Evolutionary conservation across 2,888 invertebrate species (phyloP).

Genomic region (Erebia ligea): DNA sequence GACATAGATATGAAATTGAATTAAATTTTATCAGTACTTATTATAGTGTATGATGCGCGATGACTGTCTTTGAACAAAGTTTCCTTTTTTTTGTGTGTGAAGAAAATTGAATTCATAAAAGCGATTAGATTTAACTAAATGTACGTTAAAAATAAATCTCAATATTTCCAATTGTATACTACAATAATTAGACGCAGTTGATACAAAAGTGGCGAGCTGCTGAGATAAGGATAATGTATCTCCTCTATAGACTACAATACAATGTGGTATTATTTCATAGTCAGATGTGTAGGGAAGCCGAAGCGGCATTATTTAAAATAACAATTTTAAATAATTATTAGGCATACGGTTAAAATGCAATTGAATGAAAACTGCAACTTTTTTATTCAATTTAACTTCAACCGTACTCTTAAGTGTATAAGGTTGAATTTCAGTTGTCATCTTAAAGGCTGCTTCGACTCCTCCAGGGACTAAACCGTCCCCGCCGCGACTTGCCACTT

Average conservation of each 20-base stretch:
- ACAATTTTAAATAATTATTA: too few relatives aligned
- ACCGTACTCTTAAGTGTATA: too few relatives aligned
- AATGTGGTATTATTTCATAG: too few relatives aligned
- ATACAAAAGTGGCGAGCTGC: neutral
- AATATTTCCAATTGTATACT: constrained; percentile 38
- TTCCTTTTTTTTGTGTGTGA: constrained; percentile 33
- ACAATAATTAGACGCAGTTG: constrained; percentile 24
- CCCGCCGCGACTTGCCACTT: neutral
- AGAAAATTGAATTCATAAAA: constrained; percentile 30
- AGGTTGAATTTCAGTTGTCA: too few relatives aligned
- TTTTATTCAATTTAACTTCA: too few relatives aligned
- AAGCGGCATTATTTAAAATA: too few relatives aligned
- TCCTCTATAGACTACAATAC: neutral
- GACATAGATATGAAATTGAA: constrained; percentile 24
- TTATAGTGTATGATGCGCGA: constrained; percentile 32
- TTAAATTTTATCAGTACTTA: constrained; percentile 41
- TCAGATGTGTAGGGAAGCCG: too few relatives aligned
- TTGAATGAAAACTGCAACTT: too few relatives aligned
- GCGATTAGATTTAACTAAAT: constrained; percentile 24
- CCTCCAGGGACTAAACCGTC: too few relatives aligned
- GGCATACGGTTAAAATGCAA: too few relatives aligned
- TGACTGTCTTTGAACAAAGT: constrained; percentile 37
- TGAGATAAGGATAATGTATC: neutral
- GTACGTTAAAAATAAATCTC: constrained; percentile 30
- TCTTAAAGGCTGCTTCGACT: too few relatives aligned